Conservation (phyloP, 1,140 invertebrate genomes). For the Brachionus plicatilis region DNA sequence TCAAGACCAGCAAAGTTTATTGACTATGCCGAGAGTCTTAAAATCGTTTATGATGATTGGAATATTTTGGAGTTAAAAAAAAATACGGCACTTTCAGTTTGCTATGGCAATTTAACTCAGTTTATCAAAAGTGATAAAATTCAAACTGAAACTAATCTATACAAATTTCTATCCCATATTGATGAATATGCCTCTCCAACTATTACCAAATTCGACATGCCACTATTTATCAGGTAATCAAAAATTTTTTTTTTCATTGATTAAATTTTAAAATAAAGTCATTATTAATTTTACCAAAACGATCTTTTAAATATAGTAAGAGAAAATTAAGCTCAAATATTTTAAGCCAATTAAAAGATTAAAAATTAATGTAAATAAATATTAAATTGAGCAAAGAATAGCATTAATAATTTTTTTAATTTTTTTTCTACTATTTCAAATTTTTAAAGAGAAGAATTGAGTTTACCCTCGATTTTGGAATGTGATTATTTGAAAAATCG, state of each 20-base stretch:
- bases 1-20: neutral
- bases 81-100: neutral
- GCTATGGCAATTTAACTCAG: constrained; percentile 27
- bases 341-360: too few species aligned
- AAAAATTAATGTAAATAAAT: too few species aligned
- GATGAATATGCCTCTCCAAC: neutral
- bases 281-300: neutral
- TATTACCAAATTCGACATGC: neutral
- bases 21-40: neutral
- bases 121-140: neutral
- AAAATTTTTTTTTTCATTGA: neutral
- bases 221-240: neutral
- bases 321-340: too few species aligned
- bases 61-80: neutral
- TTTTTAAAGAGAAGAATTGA: neutral
- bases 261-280: neutral
- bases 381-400: too few species aligned
- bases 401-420: too few species aligned
- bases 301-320: too few species aligned
- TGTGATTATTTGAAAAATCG: neutral
- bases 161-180: neutral
- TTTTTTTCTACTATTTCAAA: too few species aligned
- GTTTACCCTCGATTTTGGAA: neutral
- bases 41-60: neutral
- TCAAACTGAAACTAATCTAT: neutral